Base-by-base conservation (phyloP, 23 tunicate genomes). In the Halocynthia roretzi region DNA sequence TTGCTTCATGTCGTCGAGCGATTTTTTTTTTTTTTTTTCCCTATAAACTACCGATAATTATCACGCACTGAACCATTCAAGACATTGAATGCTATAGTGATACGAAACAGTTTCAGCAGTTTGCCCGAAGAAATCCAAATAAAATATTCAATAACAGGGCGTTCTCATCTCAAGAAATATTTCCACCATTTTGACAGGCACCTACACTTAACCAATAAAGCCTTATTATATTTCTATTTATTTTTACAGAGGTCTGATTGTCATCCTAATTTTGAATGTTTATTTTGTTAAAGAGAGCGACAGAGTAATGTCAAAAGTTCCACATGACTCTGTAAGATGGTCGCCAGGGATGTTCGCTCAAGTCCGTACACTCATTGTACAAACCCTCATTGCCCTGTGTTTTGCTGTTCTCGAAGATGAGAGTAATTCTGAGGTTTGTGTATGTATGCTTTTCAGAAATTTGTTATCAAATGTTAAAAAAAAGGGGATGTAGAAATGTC, bases 241-340 rank as follows among this genome's bases (percentile, higher is more conserved):
- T 15, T 11, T 10, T 54, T 15, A 15, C 22, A 7, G 20, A 48
- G 10, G 56, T 65, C 5, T 77, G n/a, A 23, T 10, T 22, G 18
- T 12, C 10, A 21, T 80, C 23, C 57, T 50, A 49, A 7, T 52
- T 61, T 52, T 71, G 76, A 82, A 54, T 18, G n/a, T 72, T n/a
- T 70, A 44, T 68, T 71, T 48, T 20, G 70, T 65, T 44, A 52
- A 50, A 20, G 82, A 77, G 0, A 89, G 84, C 67, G 88, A 89
- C 72, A 71, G 83, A 62, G 54, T 86, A 40, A 76, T 89, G 82
- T 75, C 83, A 40, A 53, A 80, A 50, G 80, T 89, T 31, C 79
- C 88, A 51, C 87, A 79, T 57, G 80, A 89, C 68, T 88, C 83
- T 40, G 76, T 85, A 20, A 70, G 78, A 40, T 89, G 88, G 88